Percentiles rank a stretch among this genome's conserved stretches.
These are phyloP conservation scores for Etheostoma cragini DNA, from an alignment of 2,113 vertebrate species.

Conservation along the genomic window DNA sequence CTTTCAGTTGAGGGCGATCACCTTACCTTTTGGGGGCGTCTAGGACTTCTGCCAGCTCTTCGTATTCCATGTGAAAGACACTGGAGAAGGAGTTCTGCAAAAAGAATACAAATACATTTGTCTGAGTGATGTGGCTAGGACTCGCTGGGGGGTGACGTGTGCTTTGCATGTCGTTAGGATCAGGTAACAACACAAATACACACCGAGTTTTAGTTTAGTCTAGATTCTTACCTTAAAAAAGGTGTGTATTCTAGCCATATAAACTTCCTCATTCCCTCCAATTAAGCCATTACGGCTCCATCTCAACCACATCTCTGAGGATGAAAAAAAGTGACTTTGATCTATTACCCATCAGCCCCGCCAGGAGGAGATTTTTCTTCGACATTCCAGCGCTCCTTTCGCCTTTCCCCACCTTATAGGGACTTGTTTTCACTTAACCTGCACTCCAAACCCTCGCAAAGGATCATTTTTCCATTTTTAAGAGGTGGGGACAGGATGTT, in stretches of 20 bases:
- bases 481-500: slow-evolving; percentile 67
- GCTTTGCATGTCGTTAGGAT: slow-evolving; percentile 35
- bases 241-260: slow-evolving; percentile 22
- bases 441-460: slow-evolving; percentile 50
- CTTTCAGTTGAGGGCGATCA: neutral
- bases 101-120: slow-evolving; percentile 27
- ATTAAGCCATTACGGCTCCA: slow-evolving; percentile 48
- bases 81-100: slow-evolving; percentile 95
- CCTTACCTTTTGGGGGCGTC: slow-evolving; percentile 89
- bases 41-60: slow-evolving; percentile 86
- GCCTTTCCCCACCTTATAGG: slow-evolving; percentile 74
- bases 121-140: slow-evolving; percentile 1
- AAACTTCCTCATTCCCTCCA: slow-evolving; percentile 31
- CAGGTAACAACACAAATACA: slow-evolving; percentile 19
- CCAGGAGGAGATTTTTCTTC: slow-evolving; percentile 73
- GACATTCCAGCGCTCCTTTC: slow-evolving; percentile 69
- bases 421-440: slow-evolving; percentile 76
- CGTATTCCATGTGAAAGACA: slow-evolving; percentile 96
- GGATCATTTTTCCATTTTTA: slow-evolving; percentile 60
- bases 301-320: slow-evolving; percentile 21
- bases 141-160: neutral
- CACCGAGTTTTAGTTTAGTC: neutral
- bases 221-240: slow-evolving; percentile 2
- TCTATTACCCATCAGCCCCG: slow-evolving; percentile 65
- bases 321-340: slow-evolving; percentile 59